phyloP scores from a whole-genome alignment of 2,888 invertebrate species.

The Stramonita haemastoma region DNA sequence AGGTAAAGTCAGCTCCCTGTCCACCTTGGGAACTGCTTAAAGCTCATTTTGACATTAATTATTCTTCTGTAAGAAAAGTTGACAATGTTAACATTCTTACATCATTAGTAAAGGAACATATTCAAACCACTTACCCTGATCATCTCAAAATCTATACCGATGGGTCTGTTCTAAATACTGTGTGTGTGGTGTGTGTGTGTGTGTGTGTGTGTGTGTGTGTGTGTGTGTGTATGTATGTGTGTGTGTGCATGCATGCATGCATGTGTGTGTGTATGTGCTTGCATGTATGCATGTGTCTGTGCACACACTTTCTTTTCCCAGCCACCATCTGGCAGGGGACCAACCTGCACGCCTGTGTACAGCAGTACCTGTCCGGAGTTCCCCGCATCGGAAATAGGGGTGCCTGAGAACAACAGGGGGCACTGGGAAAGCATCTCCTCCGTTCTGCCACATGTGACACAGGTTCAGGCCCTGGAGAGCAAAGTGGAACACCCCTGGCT shows the following conservation, averaged over 20 bases:
- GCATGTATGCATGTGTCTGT: background rate
- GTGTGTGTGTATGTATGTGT: too few relatives aligned
- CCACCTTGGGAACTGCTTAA: too few relatives aligned
- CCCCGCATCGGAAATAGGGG: constrained; percentile 70
- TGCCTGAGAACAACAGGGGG: constrained; percentile 80
- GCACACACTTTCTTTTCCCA: constrained; percentile 56
- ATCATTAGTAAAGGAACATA: too few relatives aligned
- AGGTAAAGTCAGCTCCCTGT: too few relatives aligned
- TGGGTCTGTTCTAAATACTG: too few relatives aligned
- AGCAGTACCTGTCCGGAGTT: constrained; percentile 77
- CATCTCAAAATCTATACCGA: too few relatives aligned
- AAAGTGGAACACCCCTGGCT: constrained; percentile 84
- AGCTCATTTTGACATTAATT: too few relatives aligned
- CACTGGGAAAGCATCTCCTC: constrained; percentile 83
- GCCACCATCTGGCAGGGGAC: constrained; percentile 82
- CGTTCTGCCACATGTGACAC: constrained; percentile 81
- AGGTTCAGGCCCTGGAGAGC: constrained; percentile 83
- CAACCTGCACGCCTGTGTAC: constrained; percentile 81
- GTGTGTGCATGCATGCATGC: background rate
- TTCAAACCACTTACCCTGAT: too few relatives aligned
- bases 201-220: background rate
- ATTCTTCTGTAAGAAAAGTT: too few relatives aligned
- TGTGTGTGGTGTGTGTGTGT: background rate
- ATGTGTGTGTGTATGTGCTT: background rate
- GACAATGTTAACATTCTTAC: too few relatives aligned